Conservation (phyloP, 2,888 invertebrate genomes). For the Coleophora flavipennella region DNA sequence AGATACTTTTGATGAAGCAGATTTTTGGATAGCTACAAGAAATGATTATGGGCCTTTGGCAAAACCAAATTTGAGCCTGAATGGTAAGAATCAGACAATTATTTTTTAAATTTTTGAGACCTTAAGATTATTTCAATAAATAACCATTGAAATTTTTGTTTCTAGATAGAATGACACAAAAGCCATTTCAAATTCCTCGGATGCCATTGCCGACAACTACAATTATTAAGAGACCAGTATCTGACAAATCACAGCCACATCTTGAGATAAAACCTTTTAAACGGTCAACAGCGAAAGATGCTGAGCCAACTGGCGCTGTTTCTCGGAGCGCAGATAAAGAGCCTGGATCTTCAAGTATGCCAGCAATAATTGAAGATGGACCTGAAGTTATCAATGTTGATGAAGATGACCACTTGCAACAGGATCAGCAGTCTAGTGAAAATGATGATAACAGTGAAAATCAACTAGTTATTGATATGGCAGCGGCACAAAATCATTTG, state of each 20-base stretch:
- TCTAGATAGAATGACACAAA: constrained; percentile 1
- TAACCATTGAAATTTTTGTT: constrained; percentile 1
- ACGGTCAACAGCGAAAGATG: constrained; percentile 1
- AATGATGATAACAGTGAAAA: constrained; percentile 1
- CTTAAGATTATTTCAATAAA: not conserved
- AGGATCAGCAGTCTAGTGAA: constrained; percentile 2
- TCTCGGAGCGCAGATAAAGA: not conserved
- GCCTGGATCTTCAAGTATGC: constrained; percentile 1
- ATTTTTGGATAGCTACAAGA: constrained; percentile 6
- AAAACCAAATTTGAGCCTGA: constrained; percentile 1
- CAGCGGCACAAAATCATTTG: constrained; percentile 2
- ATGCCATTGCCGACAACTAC: not conserved
- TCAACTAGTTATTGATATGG: not conserved
- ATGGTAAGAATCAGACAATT: constrained; percentile 1
- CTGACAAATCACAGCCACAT: not conserved
- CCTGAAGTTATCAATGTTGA: constrained; percentile 1
- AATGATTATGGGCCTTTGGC: constrained; percentile 4
- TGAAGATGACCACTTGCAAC: constrained; percentile 1
- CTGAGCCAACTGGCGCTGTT: constrained; percentile 2
- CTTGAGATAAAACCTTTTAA: not conserved
- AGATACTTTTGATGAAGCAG: constrained; percentile 5
- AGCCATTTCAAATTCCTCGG: not conserved
- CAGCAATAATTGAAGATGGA: constrained; percentile 1
- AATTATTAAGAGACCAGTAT: not conserved
- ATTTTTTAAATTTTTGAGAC: constrained; percentile 1